Evolutionary conservation across 2,888 invertebrate species (phyloP), one percentile per base, ranked within the genome.

Genomic region (Rutpela maculata): DNA sequence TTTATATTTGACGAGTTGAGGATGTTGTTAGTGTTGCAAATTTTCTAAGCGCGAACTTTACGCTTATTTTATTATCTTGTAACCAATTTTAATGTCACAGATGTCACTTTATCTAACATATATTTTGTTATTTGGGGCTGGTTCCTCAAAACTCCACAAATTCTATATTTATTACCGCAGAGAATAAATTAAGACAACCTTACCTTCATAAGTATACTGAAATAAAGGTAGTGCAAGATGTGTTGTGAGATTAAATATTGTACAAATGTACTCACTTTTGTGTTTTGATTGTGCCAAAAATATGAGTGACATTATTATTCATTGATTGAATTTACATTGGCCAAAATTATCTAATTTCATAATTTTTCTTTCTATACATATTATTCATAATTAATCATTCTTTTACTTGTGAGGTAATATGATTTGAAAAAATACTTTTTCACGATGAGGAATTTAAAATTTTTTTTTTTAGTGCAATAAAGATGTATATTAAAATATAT

Each of bases 11-110:
- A 78, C 76, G 77, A 82, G 79, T 81, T 82, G 79, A 75, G 26
- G 26, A 19, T 66, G 71, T 84, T 85, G 84, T 85, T 85, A 83
- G 81, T 85, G 86, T 84, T 85, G 86, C 85, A 85, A 85, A 85
- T 84, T 83, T 77, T 81, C 55, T 12, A 57, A n/a, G 15, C 11
- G 59, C 17, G 59, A 7, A 22, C 7, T 18, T 59, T 12, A 19
- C 10, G 7, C 19, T 22, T 0, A 26, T 57, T 18, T 74, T 38
- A 17, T 9, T 66, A 75, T 60, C n/a, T 18, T 17, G 68, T 57
- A 70, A 56, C 10, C 22, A 22, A 9, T 55, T 72, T 72, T 72
- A 63, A 62, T 63, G 59, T 55, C 72, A 72, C 72, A 22, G 31
- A 50, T 63, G 31, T 60, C 43, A 60, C 19, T 59, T 59, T 70